phyloP scores from a whole-genome alignment of 2,113 vertebrate genomes.

The Alces alces region DNA sequence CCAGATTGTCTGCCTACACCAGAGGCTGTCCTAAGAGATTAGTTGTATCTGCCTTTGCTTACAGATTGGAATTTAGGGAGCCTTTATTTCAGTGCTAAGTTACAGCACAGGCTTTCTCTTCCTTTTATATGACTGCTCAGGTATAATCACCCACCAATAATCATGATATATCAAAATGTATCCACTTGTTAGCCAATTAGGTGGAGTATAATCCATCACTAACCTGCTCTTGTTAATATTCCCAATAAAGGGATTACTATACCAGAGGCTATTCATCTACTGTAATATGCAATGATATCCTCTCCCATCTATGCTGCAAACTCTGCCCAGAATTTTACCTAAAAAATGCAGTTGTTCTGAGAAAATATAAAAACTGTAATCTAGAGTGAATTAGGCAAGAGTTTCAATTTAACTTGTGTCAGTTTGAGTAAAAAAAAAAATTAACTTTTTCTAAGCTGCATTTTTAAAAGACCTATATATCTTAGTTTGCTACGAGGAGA shows the following conservation, averaged over 20 bases:
- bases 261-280: neutral
- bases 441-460: neutral
- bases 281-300: neutral
- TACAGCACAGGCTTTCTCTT: neutral
- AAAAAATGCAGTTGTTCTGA: neutral
- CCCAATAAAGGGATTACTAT: neutral
- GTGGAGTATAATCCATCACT: neutral
- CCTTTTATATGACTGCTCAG: neutral
- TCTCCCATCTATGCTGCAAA: neutral
- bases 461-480: neutral
- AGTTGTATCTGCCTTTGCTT: constrained; percentile 56
- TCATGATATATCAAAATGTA: neutral
- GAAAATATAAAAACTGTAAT: neutral
- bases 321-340: neutral
- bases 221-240: neutral
- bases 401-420: neutral
- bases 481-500: neutral
- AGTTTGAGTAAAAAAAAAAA: neutral
- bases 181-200: neutral
- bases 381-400: neutral
- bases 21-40: constrained; percentile 35
- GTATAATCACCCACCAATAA: neutral
- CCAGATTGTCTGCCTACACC: constrained; percentile 58
- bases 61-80: constrained; percentile 45
- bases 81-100: constrained; percentile 16